phyloP scores from a whole-genome alignment of 2,888 invertebrate genomes.

The Papilio demoleus region DNA sequence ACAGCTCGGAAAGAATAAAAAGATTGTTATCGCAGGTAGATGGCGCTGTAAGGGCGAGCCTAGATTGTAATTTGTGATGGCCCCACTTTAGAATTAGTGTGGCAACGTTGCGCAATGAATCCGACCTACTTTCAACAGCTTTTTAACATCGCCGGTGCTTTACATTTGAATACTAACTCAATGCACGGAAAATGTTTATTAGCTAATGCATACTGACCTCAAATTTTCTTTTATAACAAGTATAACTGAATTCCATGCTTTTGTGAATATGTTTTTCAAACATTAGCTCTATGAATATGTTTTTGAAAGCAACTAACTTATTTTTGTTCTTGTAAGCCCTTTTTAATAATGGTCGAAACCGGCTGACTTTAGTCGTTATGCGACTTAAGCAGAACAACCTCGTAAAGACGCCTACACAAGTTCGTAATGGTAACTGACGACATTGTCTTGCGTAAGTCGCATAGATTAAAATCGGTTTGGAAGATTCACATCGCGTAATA shows the following conservation, averaged over 20 bases:
- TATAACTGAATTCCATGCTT: neutral
- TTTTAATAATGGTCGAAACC: no score
- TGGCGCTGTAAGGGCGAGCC: constrained; percentile 70
- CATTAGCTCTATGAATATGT: neutral
- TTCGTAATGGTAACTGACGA: no score
- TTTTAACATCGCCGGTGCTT: constrained; percentile 36
- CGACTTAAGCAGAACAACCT: no score
- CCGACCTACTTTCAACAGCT: constrained; percentile 40
- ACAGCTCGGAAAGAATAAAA: constrained; percentile 76
- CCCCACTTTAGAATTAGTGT: constrained; percentile 67
- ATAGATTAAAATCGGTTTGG: no score
- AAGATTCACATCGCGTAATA: no score
- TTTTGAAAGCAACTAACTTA: neutral
- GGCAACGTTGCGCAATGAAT: constrained; percentile 48
- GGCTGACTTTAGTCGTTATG: no score
- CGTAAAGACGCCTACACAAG: no score
- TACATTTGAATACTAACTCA: constrained; percentile 38
- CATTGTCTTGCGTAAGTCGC: no score
- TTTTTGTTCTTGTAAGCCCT: no score
- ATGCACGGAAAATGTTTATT: constrained; percentile 36
- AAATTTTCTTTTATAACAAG: constrained; percentile 29
- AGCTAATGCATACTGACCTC: constrained; percentile 35
- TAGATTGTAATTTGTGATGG: constrained; percentile 79
- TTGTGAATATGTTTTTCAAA: neutral
- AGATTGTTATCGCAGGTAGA: constrained; percentile 78